Conservation (phyloP, 2,888 invertebrate genomes). For the Trichogramma evanescens region DNA sequence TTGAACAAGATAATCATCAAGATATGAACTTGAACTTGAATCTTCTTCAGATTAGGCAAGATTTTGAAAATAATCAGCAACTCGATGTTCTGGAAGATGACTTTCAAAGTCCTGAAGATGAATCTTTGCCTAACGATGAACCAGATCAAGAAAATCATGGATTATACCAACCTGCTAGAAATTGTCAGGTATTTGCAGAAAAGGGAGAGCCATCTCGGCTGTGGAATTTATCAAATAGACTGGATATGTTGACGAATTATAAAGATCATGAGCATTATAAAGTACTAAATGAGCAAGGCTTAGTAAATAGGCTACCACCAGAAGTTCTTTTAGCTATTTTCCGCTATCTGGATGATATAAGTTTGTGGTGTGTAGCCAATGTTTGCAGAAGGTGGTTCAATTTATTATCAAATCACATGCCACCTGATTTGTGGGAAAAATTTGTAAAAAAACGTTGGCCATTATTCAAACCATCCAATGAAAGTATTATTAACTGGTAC, state of each 20-base stretch:
- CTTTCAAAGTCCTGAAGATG: conserved; percentile 27
- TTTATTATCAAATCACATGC: conserved; percentile 70
- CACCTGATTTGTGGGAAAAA: conserved; percentile 72
- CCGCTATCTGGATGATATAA: conserved; percentile 83
- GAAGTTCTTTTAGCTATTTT: conserved; percentile 84
- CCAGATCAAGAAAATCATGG: conserved; percentile 13
- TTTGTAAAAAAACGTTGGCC: conserved; percentile 79
- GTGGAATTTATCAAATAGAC: conserved; percentile 56
- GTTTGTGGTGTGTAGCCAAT: conserved; percentile 79
- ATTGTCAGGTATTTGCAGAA: conserved; percentile 28
- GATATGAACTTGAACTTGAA: conserved; percentile 21
- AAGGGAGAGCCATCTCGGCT: conserved; percentile 47
- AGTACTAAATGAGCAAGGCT: conserved; percentile 50
- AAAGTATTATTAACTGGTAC: conserved; percentile 70
- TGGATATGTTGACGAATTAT: conserved; percentile 56
- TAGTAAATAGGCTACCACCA: conserved; percentile 65
- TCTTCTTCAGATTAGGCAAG: conserved; percentile 16
- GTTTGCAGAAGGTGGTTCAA: conserved; percentile 82
- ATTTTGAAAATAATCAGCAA: conserved; percentile 22
- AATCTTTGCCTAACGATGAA: conserved; percentile 19
- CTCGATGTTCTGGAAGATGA: conserved; percentile 30
- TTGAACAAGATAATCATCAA: conserved; percentile 22
- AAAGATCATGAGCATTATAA: conserved; percentile 39
- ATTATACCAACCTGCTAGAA: conserved; percentile 18
- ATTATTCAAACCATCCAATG: conserved; percentile 65